Percentiles rank a stretch among this genome's conserved stretches.
Evolutionary conservation across 2,888 invertebrate genomes (phyloP).

Genomic region (Catotricha subobsoleta): DNA sequence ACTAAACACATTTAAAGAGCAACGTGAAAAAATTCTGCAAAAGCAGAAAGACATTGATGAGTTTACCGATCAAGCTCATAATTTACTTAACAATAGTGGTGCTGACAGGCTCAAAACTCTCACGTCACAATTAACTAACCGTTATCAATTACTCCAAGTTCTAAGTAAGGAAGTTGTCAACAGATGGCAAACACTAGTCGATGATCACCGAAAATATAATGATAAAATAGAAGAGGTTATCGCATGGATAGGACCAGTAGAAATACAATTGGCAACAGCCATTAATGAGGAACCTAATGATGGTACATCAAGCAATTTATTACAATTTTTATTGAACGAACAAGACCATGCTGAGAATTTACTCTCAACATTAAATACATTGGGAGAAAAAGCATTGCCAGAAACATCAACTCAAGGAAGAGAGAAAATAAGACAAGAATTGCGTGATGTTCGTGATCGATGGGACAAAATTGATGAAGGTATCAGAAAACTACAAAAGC

Average conservation of each 20-base stretch:
- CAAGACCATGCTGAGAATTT: conserved; percentile 70
- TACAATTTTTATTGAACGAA: conserved; percentile 58
- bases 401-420: conserved; percentile 84
- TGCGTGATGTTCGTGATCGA: conserved; percentile 60
- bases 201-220: conserved; percentile 63
- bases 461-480: conserved; percentile 79
- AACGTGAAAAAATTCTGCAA: conserved; percentile 54
- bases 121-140: conserved; percentile 74
- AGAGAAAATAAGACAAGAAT: conserved; percentile 71
- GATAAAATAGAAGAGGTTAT: conserved; percentile 56
- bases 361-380: conserved; percentile 50
- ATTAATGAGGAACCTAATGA: conserved; percentile 49
- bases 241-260: conserved; percentile 60
- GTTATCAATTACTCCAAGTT: conserved; percentile 63
- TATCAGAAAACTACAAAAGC: conserved; percentile 66
- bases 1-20: conserved; percentile 49
- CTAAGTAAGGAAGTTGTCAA: conserved; percentile 73
- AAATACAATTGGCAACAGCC: conserved; percentile 43
- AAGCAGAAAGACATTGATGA: conserved; percentile 75
- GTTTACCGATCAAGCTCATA: conserved; percentile 79
- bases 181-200: conserved; percentile 65
- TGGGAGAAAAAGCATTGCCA: conserved; percentile 78
- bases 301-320: conserved; percentile 36
- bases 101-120: conserved; percentile 72
- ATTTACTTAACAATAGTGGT: conserved; percentile 63